These are phyloP conservation scores for Heteromurus nitidus DNA, from an alignment of 2,888 invertebrate species.

Conservation along the genomic window DNA sequence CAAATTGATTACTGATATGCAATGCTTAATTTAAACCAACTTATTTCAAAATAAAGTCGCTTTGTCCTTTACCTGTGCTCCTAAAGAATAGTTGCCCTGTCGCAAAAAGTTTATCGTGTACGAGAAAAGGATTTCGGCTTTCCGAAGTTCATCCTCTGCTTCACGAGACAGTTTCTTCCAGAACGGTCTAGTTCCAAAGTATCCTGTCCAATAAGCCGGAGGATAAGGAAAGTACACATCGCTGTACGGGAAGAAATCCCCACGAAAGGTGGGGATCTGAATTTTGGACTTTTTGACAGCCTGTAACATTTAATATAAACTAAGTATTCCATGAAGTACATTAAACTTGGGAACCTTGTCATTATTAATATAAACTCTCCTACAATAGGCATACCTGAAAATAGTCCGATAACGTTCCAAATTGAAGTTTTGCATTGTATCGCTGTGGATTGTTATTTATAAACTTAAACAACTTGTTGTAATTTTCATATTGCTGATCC, in stretches of 20 bases:
- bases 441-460: conserved; percentile 88
- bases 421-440: conserved; percentile 84
- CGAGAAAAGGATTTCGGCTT: conserved; percentile 90
- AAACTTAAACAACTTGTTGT: conserved; percentile 89
- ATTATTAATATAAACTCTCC: not conserved
- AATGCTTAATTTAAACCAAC: not conserved
- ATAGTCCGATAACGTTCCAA: conserved; percentile 94
- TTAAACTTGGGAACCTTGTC: not conserved
- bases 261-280: conserved; percentile 87
- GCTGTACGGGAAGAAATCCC: conserved; percentile 98
- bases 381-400: conserved; percentile 79
- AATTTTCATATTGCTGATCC: conserved; percentile 95
- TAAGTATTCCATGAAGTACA: not conserved
- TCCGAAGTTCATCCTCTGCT: conserved; percentile 87
- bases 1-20: conserved; percentile 9
- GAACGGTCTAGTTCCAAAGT: conserved; percentile 92
- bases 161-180: conserved; percentile 87
- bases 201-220: conserved; percentile 95
- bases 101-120: conserved; percentile 85
- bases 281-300: conserved; percentile 73
- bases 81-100: conserved; percentile 47
- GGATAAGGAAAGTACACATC: conserved; percentile 92
- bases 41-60: not conserved
- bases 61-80: conserved; percentile 53
- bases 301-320: conserved; percentile 56